Evolutionary conservation across 1,140 invertebrate species (phyloP).

Genomic region (Calliphora vicina): DNA sequence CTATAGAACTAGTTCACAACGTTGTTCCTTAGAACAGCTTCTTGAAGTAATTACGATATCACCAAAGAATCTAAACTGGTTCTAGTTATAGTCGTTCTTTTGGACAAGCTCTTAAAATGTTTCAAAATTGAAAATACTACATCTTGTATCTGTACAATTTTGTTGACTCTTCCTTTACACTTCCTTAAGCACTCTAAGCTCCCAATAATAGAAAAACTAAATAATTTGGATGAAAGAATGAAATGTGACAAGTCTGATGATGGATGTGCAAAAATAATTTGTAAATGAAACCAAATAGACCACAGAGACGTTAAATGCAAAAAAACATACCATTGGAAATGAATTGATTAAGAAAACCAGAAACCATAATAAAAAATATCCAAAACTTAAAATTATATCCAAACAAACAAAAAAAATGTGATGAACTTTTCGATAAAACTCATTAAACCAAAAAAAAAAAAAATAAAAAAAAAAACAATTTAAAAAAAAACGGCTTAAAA

Average conservation of each 20-base stretch:
- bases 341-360: background rate
- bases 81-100: no score
- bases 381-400: background rate
- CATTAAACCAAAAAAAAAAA: background rate
- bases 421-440: background rate
- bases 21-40: no score
- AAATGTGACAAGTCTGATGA: background rate
- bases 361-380: background rate
- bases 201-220: background rate
- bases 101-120: no score
- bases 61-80: no score
- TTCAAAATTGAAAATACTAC: no score
- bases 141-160: background rate
- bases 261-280: background rate
- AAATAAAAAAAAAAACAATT: no score
- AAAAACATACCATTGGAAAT: slow-evolving; percentile 32
- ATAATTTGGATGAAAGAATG: background rate
- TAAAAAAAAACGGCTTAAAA: background rate
- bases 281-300: background rate
- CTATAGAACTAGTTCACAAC: no score
- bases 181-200: background rate
- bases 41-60: no score
- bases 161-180: background rate
- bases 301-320: background rate
- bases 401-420: background rate